Evolutionary conservation across 2,888 invertebrate species (phyloP).

Genomic region (Sminthurides aquaticus): DNA sequence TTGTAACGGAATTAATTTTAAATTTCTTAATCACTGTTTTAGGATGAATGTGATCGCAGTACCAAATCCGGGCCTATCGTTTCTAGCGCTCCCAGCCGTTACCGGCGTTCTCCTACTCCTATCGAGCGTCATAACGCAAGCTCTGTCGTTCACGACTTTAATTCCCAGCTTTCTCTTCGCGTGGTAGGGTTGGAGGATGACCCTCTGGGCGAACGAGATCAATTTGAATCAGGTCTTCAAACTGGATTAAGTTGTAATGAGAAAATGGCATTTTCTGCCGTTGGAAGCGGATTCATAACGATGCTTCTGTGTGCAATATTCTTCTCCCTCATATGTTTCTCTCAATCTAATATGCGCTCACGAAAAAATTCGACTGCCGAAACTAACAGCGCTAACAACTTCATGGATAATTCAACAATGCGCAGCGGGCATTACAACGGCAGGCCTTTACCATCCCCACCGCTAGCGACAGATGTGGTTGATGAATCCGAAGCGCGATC

Average conservation of each 20-base stretch:
- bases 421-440: background rate
- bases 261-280: conserved; percentile 36
- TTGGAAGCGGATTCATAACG: conserved; percentile 29
- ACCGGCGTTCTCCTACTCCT: background rate
- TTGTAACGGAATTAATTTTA: no score
- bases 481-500: background rate
- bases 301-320: conserved; percentile 31
- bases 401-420: background rate
- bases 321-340: conserved; percentile 22
- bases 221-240: conserved; percentile 16
- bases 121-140: conserved; percentile 32
- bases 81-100: background rate
- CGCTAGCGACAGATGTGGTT: background rate
- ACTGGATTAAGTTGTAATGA: conserved; percentile 26
- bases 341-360: background rate
- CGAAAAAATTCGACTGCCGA: background rate
- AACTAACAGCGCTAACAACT: background rate
- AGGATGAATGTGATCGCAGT: conserved; percentile 14
- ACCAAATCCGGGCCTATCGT: background rate
- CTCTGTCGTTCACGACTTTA: conserved; percentile 34
- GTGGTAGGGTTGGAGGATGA: conserved; percentile 39
- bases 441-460: background rate
- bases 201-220: conserved; percentile 30
- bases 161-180: conserved; percentile 36
- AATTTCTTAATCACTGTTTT: background rate